Evolutionary conservation across 2,113 vertebrate genomes (phyloP).

Genomic region (Pogona vitticeps): DNA sequence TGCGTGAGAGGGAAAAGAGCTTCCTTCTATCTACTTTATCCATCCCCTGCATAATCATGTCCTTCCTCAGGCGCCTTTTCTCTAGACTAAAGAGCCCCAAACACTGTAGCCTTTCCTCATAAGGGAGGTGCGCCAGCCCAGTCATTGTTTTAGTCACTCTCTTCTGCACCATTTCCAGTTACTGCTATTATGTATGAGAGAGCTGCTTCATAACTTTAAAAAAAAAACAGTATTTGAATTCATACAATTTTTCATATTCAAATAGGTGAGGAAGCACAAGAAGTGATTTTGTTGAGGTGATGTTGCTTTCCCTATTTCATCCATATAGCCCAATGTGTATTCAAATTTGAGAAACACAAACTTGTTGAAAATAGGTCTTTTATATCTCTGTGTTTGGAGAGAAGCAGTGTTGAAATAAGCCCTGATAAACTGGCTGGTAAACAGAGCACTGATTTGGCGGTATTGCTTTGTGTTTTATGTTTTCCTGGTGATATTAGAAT

Average conservation of each 20-base stretch:
- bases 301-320: slow-evolving; percentile 47
- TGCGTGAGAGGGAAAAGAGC: no score
- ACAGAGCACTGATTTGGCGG: slow-evolving; percentile 38
- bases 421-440: slow-evolving; percentile 36
- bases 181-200: slow-evolving; percentile 58
- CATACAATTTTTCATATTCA: slow-evolving; percentile 51
- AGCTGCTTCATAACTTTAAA: slow-evolving; percentile 57
- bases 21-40: no score
- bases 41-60: no score
- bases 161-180: no score
- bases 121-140: no score
- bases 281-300: slow-evolving; percentile 71
- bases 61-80: no score
- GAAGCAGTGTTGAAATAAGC: slow-evolving; percentile 48
- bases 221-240: slow-evolving; percentile 53
- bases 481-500: slow-evolving; percentile 25
- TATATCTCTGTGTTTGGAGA: not conserved
- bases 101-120: no score
- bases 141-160: no score
- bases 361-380: slow-evolving; percentile 48
- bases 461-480: slow-evolving; percentile 1
- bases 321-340: slow-evolving; percentile 25
- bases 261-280: slow-evolving; percentile 52
- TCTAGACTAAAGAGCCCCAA: no score
- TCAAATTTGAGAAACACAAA: slow-evolving; percentile 40